Conservation (phyloP, 2,888 invertebrate genomes). For the Homarus gammarus region DNA sequence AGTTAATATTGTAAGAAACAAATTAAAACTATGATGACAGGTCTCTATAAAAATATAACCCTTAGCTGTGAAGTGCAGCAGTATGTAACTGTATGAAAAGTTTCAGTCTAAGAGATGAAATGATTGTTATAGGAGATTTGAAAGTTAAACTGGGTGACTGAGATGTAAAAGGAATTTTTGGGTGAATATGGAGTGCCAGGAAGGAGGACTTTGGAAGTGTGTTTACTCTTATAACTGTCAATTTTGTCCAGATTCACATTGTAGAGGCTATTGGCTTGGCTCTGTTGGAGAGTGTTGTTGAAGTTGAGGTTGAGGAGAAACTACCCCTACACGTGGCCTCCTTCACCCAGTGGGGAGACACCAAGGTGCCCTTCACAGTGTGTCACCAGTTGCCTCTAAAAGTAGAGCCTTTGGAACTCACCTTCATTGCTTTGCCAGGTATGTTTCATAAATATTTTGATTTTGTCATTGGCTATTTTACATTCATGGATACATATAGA, state of each 20-base stretch:
- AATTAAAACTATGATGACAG: too few relatives aligned
- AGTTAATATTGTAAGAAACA: too few relatives aligned
- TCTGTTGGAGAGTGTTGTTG: slow-evolving; percentile 60
- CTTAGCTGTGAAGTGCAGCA: too few relatives aligned
- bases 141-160: too few relatives aligned
- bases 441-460: not conserved
- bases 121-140: too few relatives aligned
- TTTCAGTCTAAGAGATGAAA: too few relatives aligned
- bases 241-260: slow-evolving; percentile 59
- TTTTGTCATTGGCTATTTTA: too few relatives aligned
- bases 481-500: not conserved
- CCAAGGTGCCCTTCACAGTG: slow-evolving; percentile 55
- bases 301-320: slow-evolving; percentile 55
- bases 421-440: slow-evolving; percentile 58
- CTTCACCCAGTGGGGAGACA: slow-evolving; percentile 27
- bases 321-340: slow-evolving; percentile 63
- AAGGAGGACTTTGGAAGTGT: too few relatives aligned
- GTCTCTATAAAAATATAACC: too few relatives aligned
- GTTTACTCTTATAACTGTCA: not conserved
- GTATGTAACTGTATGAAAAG: too few relatives aligned
- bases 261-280: slow-evolving; percentile 63
- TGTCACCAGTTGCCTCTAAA: slow-evolving; percentile 66
- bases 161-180: too few relatives aligned
- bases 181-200: too few relatives aligned
- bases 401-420: slow-evolving; percentile 47